These are phyloP conservation scores for Phenganax stokvisi DNA, from an alignment of 92 coral and sea anemone species.

Conservation along the genomic window DNA sequence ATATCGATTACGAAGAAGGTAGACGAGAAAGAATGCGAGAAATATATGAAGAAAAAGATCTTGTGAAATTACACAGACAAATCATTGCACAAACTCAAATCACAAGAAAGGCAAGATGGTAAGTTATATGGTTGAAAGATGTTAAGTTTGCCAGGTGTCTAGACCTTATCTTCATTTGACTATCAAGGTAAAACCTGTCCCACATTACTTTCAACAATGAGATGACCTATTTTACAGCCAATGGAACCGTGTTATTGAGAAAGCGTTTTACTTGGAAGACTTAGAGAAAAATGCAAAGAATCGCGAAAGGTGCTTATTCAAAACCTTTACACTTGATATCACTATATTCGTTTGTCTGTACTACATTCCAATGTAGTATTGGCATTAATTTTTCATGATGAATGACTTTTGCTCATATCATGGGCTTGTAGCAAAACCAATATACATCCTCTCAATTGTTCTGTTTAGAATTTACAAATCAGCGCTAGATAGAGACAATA, in stretches of 20 bases:
- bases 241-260: constrained; percentile 78
- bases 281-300: constrained; percentile 66
- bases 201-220: not conserved
- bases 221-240: constrained; percentile 49
- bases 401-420: too few species aligned
- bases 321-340: not conserved
- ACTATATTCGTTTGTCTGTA: not conserved
- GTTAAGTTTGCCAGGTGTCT: not conserved
- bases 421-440: too few species aligned
- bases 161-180: not conserved
- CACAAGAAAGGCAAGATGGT: constrained; percentile 88
- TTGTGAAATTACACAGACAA: constrained; percentile 77
- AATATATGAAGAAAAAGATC: constrained; percentile 70
- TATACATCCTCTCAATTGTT: too few species aligned
- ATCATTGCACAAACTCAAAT: constrained; percentile 77
- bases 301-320: constrained; percentile 58
- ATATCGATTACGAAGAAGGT: constrained; percentile 90
- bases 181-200: not conserved
- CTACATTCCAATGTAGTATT: too few species aligned
- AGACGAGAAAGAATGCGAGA: constrained; percentile 60
- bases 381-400: too few species aligned
- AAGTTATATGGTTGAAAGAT: constrained; percentile 17
- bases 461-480: constrained; percentile 67
- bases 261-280: constrained; percentile 83
- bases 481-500: constrained; percentile 52